These are phyloP conservation scores for Archegozetes longisetosus DNA, from an alignment of 1,140 invertebrate genomes.

Conservation along the genomic window DNA sequence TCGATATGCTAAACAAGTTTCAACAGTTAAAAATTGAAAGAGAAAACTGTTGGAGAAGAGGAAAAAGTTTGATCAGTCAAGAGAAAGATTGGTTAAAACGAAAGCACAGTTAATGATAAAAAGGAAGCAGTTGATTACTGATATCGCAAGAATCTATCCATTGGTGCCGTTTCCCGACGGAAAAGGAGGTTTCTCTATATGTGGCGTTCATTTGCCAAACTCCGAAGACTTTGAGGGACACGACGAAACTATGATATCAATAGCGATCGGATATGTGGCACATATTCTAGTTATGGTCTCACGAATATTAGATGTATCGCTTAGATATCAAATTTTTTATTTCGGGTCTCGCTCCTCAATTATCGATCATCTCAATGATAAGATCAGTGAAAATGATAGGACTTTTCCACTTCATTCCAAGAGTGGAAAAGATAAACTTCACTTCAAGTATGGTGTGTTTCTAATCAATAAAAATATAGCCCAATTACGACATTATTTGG, in stretches of 20 bases:
- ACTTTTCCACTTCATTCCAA: constrained; percentile 57
- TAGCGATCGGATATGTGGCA: constrained; percentile 61
- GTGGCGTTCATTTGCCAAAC: constrained; percentile 53
- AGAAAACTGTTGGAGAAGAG: constrained; percentile 25
- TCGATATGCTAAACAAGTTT: constrained; percentile 37
- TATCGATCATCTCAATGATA: constrained; percentile 47
- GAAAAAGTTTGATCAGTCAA: background rate
- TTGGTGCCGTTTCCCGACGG: constrained; percentile 32
- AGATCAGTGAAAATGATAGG: constrained; percentile 9
- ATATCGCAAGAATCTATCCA: constrained; percentile 6
- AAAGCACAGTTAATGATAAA: background rate
- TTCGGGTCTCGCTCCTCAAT: constrained; percentile 58
- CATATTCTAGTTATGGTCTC: constrained; percentile 62
- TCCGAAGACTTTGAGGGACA: constrained; percentile 44
- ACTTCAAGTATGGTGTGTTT: constrained; percentile 66
- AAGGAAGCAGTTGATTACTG: constrained; percentile 11
- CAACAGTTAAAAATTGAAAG: constrained; percentile 40
- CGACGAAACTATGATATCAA: constrained; percentile 47
- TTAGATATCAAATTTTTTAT: constrained; percentile 50
- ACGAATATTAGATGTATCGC: constrained; percentile 56
- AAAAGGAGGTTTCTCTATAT: constrained; percentile 42
- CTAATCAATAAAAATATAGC: constrained; percentile 75
- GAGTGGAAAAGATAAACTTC: constrained; percentile 46
- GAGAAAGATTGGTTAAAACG: background rate
- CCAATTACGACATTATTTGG: constrained; percentile 55